Evolutionary conservation across 2,888 invertebrate species (phyloP), one percentile per base, ranked within the genome.

Genomic region (Melitaea athalia): DNA sequence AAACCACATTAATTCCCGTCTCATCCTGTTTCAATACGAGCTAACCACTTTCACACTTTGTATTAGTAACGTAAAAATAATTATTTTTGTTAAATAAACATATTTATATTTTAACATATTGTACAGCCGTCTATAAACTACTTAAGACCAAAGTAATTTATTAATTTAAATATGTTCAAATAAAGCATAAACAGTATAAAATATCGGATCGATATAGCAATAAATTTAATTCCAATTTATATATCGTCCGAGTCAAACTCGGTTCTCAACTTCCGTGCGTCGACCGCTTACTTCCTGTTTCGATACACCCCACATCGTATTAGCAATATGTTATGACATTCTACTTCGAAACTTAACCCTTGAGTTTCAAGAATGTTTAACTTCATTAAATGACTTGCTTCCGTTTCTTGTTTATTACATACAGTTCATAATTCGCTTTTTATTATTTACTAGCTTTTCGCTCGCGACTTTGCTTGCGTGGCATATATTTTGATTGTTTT

Each of bases 1-100:
- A 77, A 79, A 80, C 82, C 83, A 64, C 79, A 79, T 77, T 74
- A 74, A 78, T 80, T 79, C 77, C 74, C 74, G 72, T 74, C 66
- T 73, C 71, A 76, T 72, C 77, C 72, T 71, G 75, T 74, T 75
- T 67, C 73, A 71, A 76, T 74, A 75, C 65, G 65, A 60, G 63
- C 68, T 64, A 43, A 47, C 57, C 67, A 72, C 72, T 74, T 73
- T 70, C 71, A 68, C 73, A 67, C 72, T 68, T 59, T 38, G 33
- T 33, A 55, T 33, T 3, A 15, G 31, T 12, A 57, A 57, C n/a
- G 7, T 38, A 57, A 10, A 3, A 3, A n/a, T 38, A 5, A n/a
- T 14, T 49, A 49, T 12, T 31, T 31, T 53, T 12, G 31, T 24
- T 11, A 0, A 11, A 14, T 53, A 15, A 11, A 52, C 11, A 3